A percentile compares a stretch with the other conserved stretches of the same genome.
These are phyloP conservation scores for Cirrhinus mrigala DNA, from an alignment of 2,797 vertebrate species.

Conservation along the genomic window DNA sequence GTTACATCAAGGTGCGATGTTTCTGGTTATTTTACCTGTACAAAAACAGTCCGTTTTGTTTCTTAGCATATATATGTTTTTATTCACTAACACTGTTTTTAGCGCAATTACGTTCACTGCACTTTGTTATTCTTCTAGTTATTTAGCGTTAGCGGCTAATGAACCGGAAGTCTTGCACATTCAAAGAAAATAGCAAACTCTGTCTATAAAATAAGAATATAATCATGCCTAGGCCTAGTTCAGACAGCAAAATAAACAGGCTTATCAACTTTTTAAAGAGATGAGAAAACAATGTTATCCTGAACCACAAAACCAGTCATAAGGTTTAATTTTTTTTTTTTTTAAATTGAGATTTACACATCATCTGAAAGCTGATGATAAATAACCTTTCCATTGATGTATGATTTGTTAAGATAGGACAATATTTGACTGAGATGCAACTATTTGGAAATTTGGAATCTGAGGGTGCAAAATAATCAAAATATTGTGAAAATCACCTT, in stretches of 20 bases:
- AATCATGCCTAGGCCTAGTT: neutral
- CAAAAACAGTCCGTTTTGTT: neutral
- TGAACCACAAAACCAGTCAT: no score
- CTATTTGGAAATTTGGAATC: no score
- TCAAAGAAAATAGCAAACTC: neutral
- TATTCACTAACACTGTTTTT: neutral
- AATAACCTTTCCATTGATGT: no score
- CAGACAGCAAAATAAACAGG: neutral
- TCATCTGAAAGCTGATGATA: no score
- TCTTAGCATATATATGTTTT: neutral
- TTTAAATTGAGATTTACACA: no score
- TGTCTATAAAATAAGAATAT: no score
- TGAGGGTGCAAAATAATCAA: no score
- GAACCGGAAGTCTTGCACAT: neutral
- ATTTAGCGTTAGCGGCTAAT: neutral
- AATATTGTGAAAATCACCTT: no score
- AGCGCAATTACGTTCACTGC: neutral
- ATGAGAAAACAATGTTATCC: neutral
- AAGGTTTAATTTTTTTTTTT: no score
- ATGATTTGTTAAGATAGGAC: no score
- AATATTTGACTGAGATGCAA: no score
- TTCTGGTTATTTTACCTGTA: neutral
- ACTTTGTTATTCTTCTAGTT: neutral
- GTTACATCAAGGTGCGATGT: neutral
- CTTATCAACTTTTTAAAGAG: neutral